A percentile compares a stretch with the other conserved stretches of the same genome.
These are phyloP conservation scores for Scortum barcoo DNA, from an alignment of 2,113 vertebrate genomes.

Conservation along the genomic window DNA sequence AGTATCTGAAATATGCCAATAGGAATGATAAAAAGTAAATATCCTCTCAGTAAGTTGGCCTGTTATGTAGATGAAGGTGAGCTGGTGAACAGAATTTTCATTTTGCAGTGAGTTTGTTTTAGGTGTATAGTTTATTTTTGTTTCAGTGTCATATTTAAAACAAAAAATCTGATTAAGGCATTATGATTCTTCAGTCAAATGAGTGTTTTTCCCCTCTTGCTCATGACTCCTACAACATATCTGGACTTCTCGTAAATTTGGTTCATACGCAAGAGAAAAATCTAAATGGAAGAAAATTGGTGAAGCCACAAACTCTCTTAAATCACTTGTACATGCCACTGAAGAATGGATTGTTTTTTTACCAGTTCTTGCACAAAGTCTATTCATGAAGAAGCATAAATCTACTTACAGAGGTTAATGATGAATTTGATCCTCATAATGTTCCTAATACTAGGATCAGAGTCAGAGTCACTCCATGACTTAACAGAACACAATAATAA, in stretches of 20 bases:
- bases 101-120: background rate
- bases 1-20: too few species aligned
- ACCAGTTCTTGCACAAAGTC: background rate
- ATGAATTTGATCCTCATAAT: background rate
- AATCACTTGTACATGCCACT: background rate
- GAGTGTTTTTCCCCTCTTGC: background rate
- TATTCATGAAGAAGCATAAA: background rate
- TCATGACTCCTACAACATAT: background rate
- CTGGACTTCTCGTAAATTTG: background rate
- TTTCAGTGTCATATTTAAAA: conserved; percentile 14
- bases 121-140: conserved; percentile 24
- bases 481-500: background rate
- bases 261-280: background rate
- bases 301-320: background rate
- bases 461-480: too few species aligned
- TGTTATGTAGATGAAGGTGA: background rate
- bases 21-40: background rate
- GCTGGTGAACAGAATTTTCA: background rate
- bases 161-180: conserved; percentile 18
- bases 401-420: background rate
- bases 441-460: background rate
- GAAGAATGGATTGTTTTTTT: too few species aligned
- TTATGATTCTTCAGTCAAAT: conserved; percentile 1
- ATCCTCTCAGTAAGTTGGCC: background rate
- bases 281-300: background rate